A percentile compares a stretch with the other conserved stretches of the same genome.
Conservation (phyloP, 2,797 vertebrate genomes). For the Apodemus agrarius region DNA sequence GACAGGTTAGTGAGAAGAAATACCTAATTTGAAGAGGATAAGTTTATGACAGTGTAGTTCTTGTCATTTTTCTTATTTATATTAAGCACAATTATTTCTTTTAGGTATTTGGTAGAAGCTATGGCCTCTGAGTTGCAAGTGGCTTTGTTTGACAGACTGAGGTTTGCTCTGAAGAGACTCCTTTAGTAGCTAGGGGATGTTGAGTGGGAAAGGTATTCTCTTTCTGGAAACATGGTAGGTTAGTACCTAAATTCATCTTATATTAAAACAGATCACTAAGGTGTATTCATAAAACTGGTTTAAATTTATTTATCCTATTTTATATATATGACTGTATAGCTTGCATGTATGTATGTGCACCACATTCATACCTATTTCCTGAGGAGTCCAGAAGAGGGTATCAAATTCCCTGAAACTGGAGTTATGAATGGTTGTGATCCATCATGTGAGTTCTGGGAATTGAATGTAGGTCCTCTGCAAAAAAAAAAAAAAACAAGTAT, state of each 20-base stretch:
- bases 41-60: not conserved
- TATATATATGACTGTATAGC: not conserved
- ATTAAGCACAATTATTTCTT: not conserved
- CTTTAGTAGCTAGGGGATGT: not conserved
- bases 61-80: not conserved
- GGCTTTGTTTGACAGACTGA: not conserved
- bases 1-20: not conserved
- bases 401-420: not conserved
- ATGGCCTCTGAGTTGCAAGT: not conserved
- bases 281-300: not conserved
- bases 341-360: not conserved
- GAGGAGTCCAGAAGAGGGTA: not conserved
- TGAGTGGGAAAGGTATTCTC: not conserved
- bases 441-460: not conserved
- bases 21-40: not conserved
- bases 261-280: not conserved
- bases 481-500: not conserved
- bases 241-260: not conserved
- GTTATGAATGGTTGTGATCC: not conserved
- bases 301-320: not conserved
- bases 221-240: not conserved
- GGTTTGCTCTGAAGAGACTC: not conserved
- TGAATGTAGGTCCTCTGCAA: not conserved
- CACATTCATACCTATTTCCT: not conserved
- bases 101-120: not conserved